Evolutionary conservation across 2,888 invertebrate species (phyloP), one percentile per base, ranked within the genome.

Genomic region (Polia nebulosa): DNA sequence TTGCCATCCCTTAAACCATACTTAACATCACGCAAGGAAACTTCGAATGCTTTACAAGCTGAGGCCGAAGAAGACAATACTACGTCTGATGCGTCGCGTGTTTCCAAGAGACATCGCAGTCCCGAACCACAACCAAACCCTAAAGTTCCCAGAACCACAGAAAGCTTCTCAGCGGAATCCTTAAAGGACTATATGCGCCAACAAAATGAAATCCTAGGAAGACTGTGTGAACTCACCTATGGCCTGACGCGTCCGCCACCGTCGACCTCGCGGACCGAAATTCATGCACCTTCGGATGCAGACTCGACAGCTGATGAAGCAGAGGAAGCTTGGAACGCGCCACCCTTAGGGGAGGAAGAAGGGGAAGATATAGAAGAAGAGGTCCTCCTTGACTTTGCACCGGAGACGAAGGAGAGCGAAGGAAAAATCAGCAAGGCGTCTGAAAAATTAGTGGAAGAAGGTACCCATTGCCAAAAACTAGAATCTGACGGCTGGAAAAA

Each of bases 381-480:
- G 25, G 7, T 49, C 25, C 27, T 49, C 17, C 49, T 49, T 49
- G 25, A 49, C 49, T 49, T 49, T 49, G 49, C 27, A 49, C 25
- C 17, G 7, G 49, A 49, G 27, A 49, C 25, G 49, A 25, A 49
- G 1, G 25, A 49, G 49, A 49, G 25, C 9, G 25, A 27, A 27
- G 25, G 25, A 49, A 49, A 27, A 49, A 49, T 49, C 27, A 17
- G 49, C 49, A 27, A 17, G 9, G 49, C 49, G 17, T 49, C 49
- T 49, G 17, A 41, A 41, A 36, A 41, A 41, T n/a, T 41, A 41
- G 39, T 41, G n/a, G 39, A 41, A n/a, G 39, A 41, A 39, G 39
- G 39, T 39, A 39, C 47, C 47, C 47, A 49, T 27, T 27, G 49
- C 27, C 49, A 49, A 49, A 49, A 49, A 25, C 25, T 49, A 27